These are phyloP conservation scores for Drosophila histrio DNA, from an alignment of 2,888 invertebrate species.

Conservation along the genomic window DNA sequence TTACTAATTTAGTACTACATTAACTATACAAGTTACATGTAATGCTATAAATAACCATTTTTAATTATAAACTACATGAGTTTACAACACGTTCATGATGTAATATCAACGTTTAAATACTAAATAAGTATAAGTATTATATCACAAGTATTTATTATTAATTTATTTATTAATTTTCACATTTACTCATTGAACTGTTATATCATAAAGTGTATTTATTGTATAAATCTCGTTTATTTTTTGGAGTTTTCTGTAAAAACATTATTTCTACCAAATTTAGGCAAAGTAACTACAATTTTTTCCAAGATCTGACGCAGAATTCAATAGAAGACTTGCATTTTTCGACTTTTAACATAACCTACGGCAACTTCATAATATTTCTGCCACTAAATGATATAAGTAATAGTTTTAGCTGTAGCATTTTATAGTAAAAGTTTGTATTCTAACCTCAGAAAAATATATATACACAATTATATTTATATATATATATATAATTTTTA, in stretches of 20 bases:
- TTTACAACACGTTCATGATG: not conserved
- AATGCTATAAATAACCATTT: not conserved
- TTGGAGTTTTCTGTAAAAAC: not conserved
- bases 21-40: slow-evolving; percentile 5
- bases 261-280: not conserved
- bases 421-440: too few relatives aligned
- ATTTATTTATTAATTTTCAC: not conserved
- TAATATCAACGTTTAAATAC: not conserved
- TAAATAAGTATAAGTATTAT: not conserved
- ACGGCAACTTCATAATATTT: too few relatives aligned
- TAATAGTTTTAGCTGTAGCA: too few relatives aligned
- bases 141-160: not conserved
- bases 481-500: not conserved
- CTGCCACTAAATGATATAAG: too few relatives aligned
- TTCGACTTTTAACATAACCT: not conserved
- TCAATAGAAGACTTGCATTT: not conserved
- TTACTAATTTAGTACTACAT: slow-evolving; percentile 1
- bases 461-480: not conserved
- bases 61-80: slow-evolving; percentile 2
- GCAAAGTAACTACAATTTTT: not conserved
- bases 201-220: not conserved
- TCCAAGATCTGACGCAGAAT: not conserved
- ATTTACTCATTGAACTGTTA: not conserved
- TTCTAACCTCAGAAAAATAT: not conserved
- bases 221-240: not conserved